Percentiles rank a stretch among this genome's conserved stretches.
Evolutionary conservation across 2,113 vertebrate genomes (phyloP).

Genomic region (Proteles cristata): DNA sequence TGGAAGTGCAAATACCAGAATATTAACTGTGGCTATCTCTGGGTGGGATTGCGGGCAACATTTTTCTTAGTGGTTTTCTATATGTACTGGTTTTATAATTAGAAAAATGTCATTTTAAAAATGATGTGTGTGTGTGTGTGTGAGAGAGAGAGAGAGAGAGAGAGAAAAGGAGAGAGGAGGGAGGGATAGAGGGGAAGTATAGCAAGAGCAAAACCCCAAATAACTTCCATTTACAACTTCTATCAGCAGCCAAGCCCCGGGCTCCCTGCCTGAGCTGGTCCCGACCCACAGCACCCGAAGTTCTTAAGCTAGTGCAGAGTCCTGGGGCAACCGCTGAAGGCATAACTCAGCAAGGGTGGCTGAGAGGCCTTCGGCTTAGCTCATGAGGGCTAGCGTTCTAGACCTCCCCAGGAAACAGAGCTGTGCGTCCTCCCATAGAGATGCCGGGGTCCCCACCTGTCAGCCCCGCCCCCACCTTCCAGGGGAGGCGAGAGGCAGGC

Average conservation of each 20-base stretch:
- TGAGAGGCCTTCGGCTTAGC: not conserved
- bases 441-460: accelerated
- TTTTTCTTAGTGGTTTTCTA: conserved; percentile 10
- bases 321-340: not conserved
- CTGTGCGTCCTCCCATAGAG: not conserved
- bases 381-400: not conserved
- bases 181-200: not conserved
- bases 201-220: not conserved
- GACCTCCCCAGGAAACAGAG: not conserved
- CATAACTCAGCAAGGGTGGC: not conserved
- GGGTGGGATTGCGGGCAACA: not conserved
- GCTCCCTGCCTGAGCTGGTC: not conserved
- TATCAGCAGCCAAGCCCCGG: not conserved
- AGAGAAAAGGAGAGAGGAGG: not conserved
- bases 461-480: not conserved
- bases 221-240: not conserved
- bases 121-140: not conserved
- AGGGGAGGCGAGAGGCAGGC: not conserved
- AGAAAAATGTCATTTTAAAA: conserved; percentile 31
- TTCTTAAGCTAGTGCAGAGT: not conserved
- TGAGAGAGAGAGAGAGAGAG: not conserved
- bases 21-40: not conserved
- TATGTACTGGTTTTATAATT: not conserved
- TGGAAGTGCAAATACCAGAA: not conserved
- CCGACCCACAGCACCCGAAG: not conserved